phyloP scores from a whole-genome alignment of 2,113 vertebrate genomes.

The sheep (Ovis aries) region ARS-UI_Ramb_v3.0 NC_056058.1:22094501-22095000 shows the following conservation, averaged over 20 bases:
- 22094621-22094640: neutral
- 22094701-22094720: neutral
- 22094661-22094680: neutral
- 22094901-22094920: neutral
- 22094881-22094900: neutral
- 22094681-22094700: neutral
- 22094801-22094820: neutral
- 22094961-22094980: neutral
- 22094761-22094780: neutral
- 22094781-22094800: neutral
- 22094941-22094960: neutral
- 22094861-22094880: neutral
- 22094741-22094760: neutral
- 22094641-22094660: fast-evolving
- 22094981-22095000: neutral
- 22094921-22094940: neutral
- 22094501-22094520: neutral
- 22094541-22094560: neutral
- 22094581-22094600: neutral
- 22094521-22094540: neutral
- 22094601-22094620: too few species aligned
- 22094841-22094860: neutral
- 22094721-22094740: neutral
- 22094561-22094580: neutral
- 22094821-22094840: neutral